Percentiles rank a stretch among this genome's conserved stretches.
Evolutionary conservation across 2,113 vertebrate genomes (phyloP).

Genomic region (Pitta sordida): DNA sequence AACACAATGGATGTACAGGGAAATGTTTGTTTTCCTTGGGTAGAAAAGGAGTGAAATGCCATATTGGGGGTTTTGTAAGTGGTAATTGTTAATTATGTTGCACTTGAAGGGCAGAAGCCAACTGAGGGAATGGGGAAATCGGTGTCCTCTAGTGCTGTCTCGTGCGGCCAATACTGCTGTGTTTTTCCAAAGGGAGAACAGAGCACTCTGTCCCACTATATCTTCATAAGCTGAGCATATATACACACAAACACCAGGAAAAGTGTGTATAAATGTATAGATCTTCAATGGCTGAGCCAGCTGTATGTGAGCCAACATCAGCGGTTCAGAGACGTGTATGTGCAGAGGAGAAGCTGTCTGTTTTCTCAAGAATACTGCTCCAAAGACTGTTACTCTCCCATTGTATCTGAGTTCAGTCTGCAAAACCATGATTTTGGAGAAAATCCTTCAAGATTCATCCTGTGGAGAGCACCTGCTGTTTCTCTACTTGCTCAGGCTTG

Average conservation of each 20-base stretch:
- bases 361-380: background rate
- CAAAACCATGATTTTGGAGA: background rate
- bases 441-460: background rate
- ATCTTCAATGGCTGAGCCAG: background rate
- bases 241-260: fast-evolving
- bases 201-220: background rate
- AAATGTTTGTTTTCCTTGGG: background rate
- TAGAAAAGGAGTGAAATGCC: background rate
- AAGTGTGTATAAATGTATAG: background rate
- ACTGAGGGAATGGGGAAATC: background rate
- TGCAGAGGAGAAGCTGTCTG: background rate
- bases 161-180: background rate
- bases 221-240: background rate
- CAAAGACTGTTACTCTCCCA: background rate
- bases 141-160: background rate
- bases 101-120: background rate
- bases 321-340: fast-evolving
- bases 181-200: background rate
- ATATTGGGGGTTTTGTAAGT: background rate
- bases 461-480: background rate
- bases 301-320: background rate
- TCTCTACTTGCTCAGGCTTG: background rate
- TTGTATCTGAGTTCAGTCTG: background rate
- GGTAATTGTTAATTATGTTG: fast-evolving
- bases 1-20: fast-evolving